Evolutionary conservation across 1,140 invertebrate species (phyloP).

Genomic region (Drosophila orosa): DNA sequence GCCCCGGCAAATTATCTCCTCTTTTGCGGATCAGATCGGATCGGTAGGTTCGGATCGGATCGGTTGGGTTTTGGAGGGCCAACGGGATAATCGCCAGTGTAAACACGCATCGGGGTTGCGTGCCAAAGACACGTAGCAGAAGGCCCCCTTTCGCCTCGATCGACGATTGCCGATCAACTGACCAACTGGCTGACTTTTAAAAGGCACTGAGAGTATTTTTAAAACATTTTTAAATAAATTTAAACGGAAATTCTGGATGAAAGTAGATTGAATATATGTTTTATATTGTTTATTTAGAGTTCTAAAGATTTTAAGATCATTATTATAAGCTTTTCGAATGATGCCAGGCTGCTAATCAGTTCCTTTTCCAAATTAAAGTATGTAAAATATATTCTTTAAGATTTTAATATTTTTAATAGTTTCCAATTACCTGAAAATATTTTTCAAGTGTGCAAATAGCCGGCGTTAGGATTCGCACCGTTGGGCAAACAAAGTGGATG

Average conservation of each 20-base stretch:
- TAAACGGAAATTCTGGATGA: rapidly evolving
- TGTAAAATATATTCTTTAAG: background rate
- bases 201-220: background rate
- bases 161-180: conserved; percentile 33
- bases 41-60: conserved; percentile 7
- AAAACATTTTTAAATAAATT: too few relatives aligned
- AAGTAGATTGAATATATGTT: too few relatives aligned
- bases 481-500: conserved; percentile 64
- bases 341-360: background rate
- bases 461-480: conserved; percentile 79
- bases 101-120: conserved; percentile 76
- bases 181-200: conserved; percentile 43
- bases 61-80: conserved; percentile 25
- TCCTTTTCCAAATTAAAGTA: background rate
- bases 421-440: background rate
- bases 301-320: background rate
- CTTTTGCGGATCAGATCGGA: conserved; percentile 60
- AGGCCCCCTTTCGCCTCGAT: conserved; percentile 29
- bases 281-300: background rate
- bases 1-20: conserved; percentile 79
- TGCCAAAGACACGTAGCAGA: conserved; percentile 74
- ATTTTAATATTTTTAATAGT: background rate
- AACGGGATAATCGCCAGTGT: conserved; percentile 77
- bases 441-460: background rate
- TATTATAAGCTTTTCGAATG: background rate